Percentiles rank a stretch among this genome's conserved stretches.
These are phyloP conservation scores for Eristalis tenax DNA, from an alignment of 2,888 invertebrate species.

Conservation along the genomic window DNA sequence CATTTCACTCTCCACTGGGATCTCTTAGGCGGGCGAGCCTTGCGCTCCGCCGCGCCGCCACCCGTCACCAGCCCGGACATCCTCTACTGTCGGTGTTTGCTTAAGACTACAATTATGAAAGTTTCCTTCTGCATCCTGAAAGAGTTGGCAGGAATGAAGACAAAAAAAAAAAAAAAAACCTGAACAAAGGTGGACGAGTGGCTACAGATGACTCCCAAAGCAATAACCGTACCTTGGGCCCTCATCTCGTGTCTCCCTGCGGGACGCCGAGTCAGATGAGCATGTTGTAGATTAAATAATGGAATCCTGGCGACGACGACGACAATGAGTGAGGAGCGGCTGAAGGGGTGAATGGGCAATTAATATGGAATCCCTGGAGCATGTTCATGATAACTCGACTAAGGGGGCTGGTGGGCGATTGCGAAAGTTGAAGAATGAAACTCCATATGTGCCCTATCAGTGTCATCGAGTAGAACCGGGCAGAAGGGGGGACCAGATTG, in stretches of 20 bases:
- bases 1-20: conserved; percentile 70
- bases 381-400: conserved; percentile 60
- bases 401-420: conserved; percentile 36
- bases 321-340: neutral
- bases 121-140: conserved; percentile 53
- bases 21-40: conserved; percentile 16
- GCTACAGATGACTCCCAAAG: conserved; percentile 70
- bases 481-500: neutral
- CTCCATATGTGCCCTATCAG: conserved; percentile 18
- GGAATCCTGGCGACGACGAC: conserved; percentile 4
- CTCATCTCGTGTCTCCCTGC: conserved; percentile 29
- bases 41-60: neutral
- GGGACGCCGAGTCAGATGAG: conserved; percentile 30
- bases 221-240: conserved; percentile 63
- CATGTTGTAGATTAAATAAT: conserved; percentile 56
- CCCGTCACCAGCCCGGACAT: neutral
- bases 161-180: conserved; percentile 42
- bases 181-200: conserved; percentile 66
- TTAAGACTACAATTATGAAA: conserved; percentile 72
- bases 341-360: conserved; percentile 63
- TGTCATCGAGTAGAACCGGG: neutral
- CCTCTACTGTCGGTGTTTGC: conserved; percentile 63
- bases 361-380: conserved; percentile 69
- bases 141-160: neutral
- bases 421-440: conserved; percentile 51